Conservation (phyloP, 1,140 invertebrate species). For the Centruroides vittatus region DNA sequence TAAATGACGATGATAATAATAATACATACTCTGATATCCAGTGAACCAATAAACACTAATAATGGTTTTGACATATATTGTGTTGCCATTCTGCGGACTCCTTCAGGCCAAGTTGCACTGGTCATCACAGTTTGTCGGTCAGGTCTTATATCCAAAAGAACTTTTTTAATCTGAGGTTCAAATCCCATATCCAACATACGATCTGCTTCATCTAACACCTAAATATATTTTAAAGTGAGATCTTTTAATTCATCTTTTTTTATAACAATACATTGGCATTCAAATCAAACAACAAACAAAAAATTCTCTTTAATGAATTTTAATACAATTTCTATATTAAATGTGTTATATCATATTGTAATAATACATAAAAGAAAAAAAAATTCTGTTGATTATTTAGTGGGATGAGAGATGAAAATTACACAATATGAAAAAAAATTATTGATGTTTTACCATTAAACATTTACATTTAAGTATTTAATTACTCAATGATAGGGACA, state of each 20-base stretch:
- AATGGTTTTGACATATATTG: constrained; percentile 76
- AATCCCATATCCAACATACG: constrained; percentile 77
- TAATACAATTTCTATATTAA: no score
- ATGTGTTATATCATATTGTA: no score
- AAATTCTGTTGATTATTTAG: no score
- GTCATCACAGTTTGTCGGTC: constrained; percentile 38
- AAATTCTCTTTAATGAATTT: background rate
- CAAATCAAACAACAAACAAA: background rate
- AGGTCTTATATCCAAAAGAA: constrained; percentile 48
- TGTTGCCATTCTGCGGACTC: constrained; percentile 49
- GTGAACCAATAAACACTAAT: constrained; percentile 70
- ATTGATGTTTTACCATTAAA: no score
- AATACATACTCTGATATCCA: constrained; percentile 46
- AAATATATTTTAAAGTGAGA: background rate
- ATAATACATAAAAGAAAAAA: no score
- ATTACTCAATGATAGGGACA: no score
- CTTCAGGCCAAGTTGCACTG: constrained; percentile 37
- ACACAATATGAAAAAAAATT: no score
- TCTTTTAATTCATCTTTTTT: background rate
- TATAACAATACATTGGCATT: background rate
- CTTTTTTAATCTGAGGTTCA: constrained; percentile 70
- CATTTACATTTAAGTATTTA: no score
- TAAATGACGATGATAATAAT: no score
- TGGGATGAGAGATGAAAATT: no score
- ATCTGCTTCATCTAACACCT: constrained; percentile 68